Percentiles rank a stretch among this genome's conserved stretches.
These are phyloP conservation scores for Heliconius hewitsoni DNA, from an alignment of 1,140 invertebrate species.

Conservation along the genomic window DNA sequence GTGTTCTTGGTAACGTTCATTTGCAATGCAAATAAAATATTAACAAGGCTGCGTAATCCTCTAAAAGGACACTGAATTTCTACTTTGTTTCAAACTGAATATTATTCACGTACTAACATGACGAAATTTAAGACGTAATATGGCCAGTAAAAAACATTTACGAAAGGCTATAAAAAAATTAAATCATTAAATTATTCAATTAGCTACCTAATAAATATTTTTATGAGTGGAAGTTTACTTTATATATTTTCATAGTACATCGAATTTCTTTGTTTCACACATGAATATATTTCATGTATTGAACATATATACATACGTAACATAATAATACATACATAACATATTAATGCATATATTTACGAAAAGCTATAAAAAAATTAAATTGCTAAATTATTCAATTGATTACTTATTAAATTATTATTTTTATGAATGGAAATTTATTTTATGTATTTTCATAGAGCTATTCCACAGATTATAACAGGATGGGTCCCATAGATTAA, in stretches of 20 bases:
- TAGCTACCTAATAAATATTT: too few species aligned
- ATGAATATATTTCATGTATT: too few species aligned
- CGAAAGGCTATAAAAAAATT: too few species aligned
- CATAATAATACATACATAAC: too few species aligned
- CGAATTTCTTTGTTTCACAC: too few species aligned
- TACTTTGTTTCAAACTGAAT: neutral
- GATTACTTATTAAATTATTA: neutral
- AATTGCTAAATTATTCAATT: neutral
- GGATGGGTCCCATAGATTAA: conserved; percentile 18
- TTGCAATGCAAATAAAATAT: conserved; percentile 5
- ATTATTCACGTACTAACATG: neutral
- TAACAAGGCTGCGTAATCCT: neutral
- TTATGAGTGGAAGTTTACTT: too few species aligned
- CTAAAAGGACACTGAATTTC: neutral
- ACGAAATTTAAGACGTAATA: neutral
- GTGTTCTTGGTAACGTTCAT: neutral
- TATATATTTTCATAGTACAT: too few species aligned
- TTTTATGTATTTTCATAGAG: neutral
- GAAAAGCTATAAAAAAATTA: neutral
- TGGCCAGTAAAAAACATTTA: neutral
- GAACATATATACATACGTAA: too few species aligned
- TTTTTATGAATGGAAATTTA: neutral
- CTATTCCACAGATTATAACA: conserved; percentile 23
- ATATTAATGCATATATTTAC: neutral
- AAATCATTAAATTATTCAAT: too few species aligned